Base-by-base conservation (phyloP, 2,113 vertebrate genomes). In the Anguilla rostrata region DNA sequence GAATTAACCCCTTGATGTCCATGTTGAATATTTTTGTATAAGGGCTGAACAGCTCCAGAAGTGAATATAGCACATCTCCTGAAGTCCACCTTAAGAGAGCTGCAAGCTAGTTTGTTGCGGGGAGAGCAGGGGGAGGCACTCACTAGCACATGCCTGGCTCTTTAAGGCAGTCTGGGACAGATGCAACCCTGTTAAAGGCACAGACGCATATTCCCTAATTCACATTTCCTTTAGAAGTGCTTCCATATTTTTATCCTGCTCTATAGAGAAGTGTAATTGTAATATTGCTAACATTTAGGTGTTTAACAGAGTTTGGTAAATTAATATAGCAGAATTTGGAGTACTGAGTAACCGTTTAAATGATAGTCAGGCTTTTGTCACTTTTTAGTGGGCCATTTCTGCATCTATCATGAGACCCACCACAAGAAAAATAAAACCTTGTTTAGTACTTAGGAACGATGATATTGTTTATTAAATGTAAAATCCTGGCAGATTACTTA, bases 111-210 rank as follows among this genome's bases (percentile, higher is more conserved):
- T 90, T 91, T 93, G 94, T 93, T 94, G 94, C 93, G 94, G 92
- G 57, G 92, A 87, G 88, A 91, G 86, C 89, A 92, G 91, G 94
- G 92, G 95, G 94, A 94, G 94, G 95, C 94, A 91, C 94, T 94
- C 93, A 91, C 89, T 85, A 11, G 90, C 94, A 94, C 94, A 96
- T 93, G 95, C 94, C 92, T 94, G 93, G 94, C 94, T 92, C 95
- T 95, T 96, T 96, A 96, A 96, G 95, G 94, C 94, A 92, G 95
- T 95, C 95, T 95, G 95, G 92, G 87, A 88, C 91, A 93, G 93
- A 95, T 95, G 90, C 80, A 91, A 89, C 83, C 81, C 78, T 86
- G 88, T 92, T 96, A 96, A 96, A 95, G 95, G 94, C 56, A 92
- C 93, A 95, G 86, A 79, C 92, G 87, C 90, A 60, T 43, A 39